Base-by-base conservation (phyloP, 2,113 vertebrate genomes). In the Scomber colias region DNA sequence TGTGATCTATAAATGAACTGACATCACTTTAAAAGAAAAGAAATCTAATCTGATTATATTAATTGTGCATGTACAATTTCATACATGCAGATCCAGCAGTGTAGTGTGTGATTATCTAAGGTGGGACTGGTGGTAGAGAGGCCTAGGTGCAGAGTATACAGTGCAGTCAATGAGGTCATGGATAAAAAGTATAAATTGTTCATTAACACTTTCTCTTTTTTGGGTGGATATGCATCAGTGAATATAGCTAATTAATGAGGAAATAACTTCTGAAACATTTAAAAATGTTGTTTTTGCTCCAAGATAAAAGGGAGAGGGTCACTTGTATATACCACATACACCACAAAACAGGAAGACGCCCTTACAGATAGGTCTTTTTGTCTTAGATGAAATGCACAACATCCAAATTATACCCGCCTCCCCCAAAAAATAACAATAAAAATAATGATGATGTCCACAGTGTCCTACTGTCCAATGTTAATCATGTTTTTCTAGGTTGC, bases 401-500 rank as follows among this genome's bases (percentile, higher is more conserved):
- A 40, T 40, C 35, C 35, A 9, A 40, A 40, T 40, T 7, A 9
- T 40, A 40, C 35, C 35, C 35, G 7, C 35, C 9, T 40, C 35
- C 7, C 7, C 9, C 7, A 8, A 40, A 40, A 40, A 40, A 40
- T 40, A 9, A 40, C 8, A 40, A 27, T 27, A 27, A 27, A 2
- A 27, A 27, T 27, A 27, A 27, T 2, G 24, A 27, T 27, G 24
- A 27, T 40, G 17, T 49, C 17, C 31, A 16, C 51, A 24, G 13
- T 40, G 4, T 31, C 17, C 35, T 59, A 5, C 14, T 54, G 48
- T 54, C 44, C 75, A 70, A 35, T 75, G 45, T 30, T 68, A 15
- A 40, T 54, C 63, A 50, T 50, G 19, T 61, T 72, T 77, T 48
- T 27, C 24, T 46, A 66, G 62, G 69, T 24, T 78, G 30, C 62